Percentiles rank a stretch among this genome's conserved stretches.
phyloP scores from a whole-genome alignment of 2,888 invertebrate species.

The Dicyrtomina minuta region DNA sequence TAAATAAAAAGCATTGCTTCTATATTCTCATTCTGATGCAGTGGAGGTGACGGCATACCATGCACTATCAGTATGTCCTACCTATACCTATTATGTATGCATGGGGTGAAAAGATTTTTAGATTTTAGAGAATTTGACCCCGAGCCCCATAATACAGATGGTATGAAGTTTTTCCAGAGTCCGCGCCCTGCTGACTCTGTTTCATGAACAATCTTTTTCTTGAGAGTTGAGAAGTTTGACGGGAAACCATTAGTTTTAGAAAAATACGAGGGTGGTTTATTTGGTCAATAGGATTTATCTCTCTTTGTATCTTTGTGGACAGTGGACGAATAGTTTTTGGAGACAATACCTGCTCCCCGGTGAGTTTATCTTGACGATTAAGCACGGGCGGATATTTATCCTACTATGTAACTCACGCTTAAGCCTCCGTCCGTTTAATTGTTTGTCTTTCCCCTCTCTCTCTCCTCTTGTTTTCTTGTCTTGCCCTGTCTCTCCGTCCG shows the following conservation, averaged over 20 bases:
- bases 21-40: background rate
- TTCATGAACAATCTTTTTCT: constrained; percentile 25
- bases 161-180: constrained; percentile 14
- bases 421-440: constrained; percentile 1
- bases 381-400: constrained; percentile 34
- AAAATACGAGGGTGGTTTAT: constrained; percentile 38
- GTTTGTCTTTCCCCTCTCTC: constrained; percentile 1
- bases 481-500: background rate
- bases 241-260: constrained; percentile 29
- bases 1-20: constrained; percentile 8
- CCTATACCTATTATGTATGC: too few relatives aligned
- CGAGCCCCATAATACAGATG: constrained; percentile 15
- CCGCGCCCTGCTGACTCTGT: constrained; percentile 36
- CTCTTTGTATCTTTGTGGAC: constrained; percentile 35
- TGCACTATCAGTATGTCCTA: background rate
- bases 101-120: background rate
- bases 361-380: constrained; percentile 34
- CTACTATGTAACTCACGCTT: background rate
- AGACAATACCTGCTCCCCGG: constrained; percentile 36
- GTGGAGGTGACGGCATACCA: background rate
- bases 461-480: constrained; percentile 3
- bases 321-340: constrained; percentile 29
- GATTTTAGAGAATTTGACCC: constrained; percentile 28
- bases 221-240: constrained; percentile 31
- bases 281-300: constrained; percentile 37